These are phyloP conservation scores for Microhierax caerulescens DNA, from an alignment of 2,797 vertebrate genomes.

Conservation along the genomic window DNA sequence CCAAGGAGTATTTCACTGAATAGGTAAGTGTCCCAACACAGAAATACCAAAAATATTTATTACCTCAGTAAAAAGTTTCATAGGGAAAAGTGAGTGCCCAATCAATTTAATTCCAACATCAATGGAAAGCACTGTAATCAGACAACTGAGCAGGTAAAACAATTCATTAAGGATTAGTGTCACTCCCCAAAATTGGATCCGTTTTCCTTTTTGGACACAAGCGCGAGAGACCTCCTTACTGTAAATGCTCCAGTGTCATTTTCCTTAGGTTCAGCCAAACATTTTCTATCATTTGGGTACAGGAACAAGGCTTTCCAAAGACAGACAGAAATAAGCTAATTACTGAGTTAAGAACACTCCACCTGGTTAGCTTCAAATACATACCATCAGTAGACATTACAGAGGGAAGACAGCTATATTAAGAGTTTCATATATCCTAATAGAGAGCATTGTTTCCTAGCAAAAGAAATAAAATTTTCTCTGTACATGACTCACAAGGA, in stretches of 20 bases:
- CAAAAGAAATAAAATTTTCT: background rate
- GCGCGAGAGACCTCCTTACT: background rate
- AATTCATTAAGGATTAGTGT: background rate
- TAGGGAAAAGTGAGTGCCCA: rapidly evolving
- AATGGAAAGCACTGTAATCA: background rate
- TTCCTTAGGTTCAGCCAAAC: background rate
- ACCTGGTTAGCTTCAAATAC: background rate
- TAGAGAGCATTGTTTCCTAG: background rate
- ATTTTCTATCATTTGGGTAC: background rate
- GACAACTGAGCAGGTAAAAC: background rate
- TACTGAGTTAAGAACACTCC: background rate
- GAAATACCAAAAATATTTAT: background rate
- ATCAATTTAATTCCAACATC: background rate
- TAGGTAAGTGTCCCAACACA: background rate
- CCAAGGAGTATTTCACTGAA: background rate
- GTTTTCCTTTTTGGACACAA: background rate
- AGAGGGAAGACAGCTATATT: background rate
- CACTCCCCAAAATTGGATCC: background rate
- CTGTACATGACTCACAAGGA: background rate
- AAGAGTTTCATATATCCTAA: background rate
- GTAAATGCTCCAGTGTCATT: background rate
- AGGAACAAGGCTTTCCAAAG: background rate
- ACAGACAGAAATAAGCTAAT: background rate
- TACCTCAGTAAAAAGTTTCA: background rate
- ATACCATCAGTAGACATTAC: background rate